Evolutionary conservation across 2,113 vertebrate genomes (phyloP).

Genomic region (Ifrita kowaldi): DNA sequence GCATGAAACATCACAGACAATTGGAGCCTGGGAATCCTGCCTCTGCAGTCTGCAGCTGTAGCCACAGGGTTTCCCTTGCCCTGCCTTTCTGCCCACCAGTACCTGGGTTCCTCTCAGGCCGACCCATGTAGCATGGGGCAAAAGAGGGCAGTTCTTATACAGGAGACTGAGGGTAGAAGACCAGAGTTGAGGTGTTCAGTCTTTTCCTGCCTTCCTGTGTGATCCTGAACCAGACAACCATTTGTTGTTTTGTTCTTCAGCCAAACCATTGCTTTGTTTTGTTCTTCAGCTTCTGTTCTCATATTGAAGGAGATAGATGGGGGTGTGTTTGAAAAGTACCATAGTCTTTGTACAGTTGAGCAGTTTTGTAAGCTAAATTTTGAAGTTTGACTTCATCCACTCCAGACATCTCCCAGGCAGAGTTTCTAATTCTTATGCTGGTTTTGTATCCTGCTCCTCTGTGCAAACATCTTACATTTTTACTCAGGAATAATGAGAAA

Average conservation of each 20-base stretch:
- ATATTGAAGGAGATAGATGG: background rate
- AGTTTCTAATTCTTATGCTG: background rate
- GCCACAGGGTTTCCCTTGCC: background rate
- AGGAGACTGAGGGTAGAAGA: background rate
- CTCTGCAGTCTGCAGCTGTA: background rate
- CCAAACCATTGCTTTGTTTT: background rate
- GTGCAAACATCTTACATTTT: background rate
- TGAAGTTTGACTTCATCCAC: background rate
- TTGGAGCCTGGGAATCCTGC: background rate
- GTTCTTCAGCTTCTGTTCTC: background rate
- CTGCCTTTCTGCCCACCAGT: background rate
- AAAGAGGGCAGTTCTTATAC: background rate
- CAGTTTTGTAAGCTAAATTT: background rate
- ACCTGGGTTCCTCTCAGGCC: rapidly evolving
- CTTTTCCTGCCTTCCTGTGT: background rate
- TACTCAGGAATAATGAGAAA: background rate
- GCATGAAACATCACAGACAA: background rate
- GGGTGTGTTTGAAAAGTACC: background rate
- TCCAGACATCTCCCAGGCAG: background rate
- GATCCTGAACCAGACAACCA: background rate
- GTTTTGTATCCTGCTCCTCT: background rate
- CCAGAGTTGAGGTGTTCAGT: background rate
- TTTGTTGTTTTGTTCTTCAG: background rate
- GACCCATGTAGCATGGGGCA: no score
- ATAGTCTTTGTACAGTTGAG: background rate